Conservation (phyloP, 2,888 invertebrate species). For the Diaphora mendica region DNA sequence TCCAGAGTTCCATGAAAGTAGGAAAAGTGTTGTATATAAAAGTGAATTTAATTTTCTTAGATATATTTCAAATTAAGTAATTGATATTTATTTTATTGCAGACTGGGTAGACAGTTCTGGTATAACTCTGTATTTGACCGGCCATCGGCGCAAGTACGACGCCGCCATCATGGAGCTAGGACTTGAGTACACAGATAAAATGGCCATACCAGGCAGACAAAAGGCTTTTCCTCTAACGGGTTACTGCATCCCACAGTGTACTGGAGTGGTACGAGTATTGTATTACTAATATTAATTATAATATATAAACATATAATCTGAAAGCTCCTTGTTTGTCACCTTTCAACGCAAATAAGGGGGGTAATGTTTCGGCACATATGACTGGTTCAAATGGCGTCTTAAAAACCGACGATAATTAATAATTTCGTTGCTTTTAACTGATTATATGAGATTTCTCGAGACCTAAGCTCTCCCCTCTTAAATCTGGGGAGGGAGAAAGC, state of each 20-base stretch:
- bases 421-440: too few species aligned
- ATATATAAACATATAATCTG: neutral
- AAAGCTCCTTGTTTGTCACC: neutral
- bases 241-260: constrained; percentile 97
- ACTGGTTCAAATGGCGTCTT: too few species aligned
- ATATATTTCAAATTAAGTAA: neutral
- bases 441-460: too few species aligned
- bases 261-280: constrained; percentile 90
- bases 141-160: constrained; percentile 92
- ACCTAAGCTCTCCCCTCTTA: too few species aligned
- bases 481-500: too few species aligned
- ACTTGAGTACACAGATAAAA: constrained; percentile 98
- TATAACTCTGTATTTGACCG: constrained; percentile 92
- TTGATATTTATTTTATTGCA: constrained; percentile 59
- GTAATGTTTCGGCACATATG: too few species aligned
- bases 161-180: constrained; percentile 99
- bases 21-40: neutral
- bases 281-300: neutral
- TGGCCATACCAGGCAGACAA: constrained; percentile 97
- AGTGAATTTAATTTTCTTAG: neutral
- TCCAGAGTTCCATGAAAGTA: neutral
- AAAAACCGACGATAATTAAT: too few species aligned
- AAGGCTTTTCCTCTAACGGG: constrained; percentile 93
- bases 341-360: too few species aligned
- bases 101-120: constrained; percentile 96